These are phyloP conservation scores for Phaethon lepturus DNA, from an alignment of 2,113 vertebrate genomes.

Conservation along the genomic window DNA sequence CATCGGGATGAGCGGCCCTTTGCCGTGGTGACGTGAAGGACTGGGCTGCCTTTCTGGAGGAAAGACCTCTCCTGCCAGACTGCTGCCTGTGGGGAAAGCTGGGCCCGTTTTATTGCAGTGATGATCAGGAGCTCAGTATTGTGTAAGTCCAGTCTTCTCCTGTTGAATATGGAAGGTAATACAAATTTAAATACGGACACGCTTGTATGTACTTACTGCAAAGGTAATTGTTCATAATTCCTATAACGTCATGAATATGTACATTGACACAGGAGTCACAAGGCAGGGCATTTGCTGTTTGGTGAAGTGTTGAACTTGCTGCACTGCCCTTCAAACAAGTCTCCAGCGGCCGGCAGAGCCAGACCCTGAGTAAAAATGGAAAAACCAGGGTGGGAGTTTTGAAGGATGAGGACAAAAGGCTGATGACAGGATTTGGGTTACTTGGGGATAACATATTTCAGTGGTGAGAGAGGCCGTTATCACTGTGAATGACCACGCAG, in stretches of 20 bases:
- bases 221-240: not conserved
- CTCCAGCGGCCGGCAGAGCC: accelerated
- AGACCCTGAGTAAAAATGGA: not conserved
- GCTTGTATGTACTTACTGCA: not conserved
- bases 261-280: too few species aligned
- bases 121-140: not conserved
- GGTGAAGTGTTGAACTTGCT: not conserved
- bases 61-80: not conserved
- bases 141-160: not conserved
- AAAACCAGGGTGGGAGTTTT: not conserved
- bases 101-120: too few species aligned
- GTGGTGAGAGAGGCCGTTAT: accelerated
- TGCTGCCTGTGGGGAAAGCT: not conserved
- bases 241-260: not conserved
- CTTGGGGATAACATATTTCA: not conserved
- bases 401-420: not conserved
- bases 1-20: accelerated
- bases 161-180: accelerated
- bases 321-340: accelerated
- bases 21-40: not conserved
- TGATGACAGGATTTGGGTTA: not conserved
- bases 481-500: accelerated
- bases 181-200: not conserved
- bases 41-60: not conserved
- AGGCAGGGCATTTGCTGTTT: too few species aligned